phyloP scores from a whole-genome alignment of 2,888 invertebrate genomes.

The Gibbula magus region DNA sequence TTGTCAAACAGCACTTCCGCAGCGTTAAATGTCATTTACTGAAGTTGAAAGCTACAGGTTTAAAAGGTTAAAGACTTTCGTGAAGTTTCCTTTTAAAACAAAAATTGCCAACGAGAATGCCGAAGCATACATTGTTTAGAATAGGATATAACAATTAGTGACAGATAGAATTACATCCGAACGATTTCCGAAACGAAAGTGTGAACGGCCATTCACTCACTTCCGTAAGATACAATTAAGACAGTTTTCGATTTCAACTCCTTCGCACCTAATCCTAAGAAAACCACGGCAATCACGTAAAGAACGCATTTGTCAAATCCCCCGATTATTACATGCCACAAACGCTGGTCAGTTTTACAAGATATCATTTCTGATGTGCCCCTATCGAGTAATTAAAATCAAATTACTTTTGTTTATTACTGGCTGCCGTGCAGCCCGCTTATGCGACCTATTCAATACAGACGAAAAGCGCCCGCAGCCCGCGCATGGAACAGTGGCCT shows the following conservation, averaged over 20 bases:
- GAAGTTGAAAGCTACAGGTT: too few relatives aligned
- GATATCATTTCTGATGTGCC: constrained; percentile 9
- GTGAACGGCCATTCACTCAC: background rate
- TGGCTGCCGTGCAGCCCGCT: background rate
- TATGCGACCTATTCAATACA: background rate
- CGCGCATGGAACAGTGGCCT: background rate
- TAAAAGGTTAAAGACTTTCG: too few relatives aligned
- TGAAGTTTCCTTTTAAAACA: too few relatives aligned
- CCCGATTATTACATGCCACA: background rate
- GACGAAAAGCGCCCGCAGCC: background rate
- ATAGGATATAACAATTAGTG: too few relatives aligned
- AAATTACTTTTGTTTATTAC: constrained; percentile 15
- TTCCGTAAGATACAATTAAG: background rate
- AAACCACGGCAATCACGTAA: background rate
- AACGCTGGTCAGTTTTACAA: background rate
- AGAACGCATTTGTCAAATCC: background rate
- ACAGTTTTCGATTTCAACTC: constrained; percentile 4
- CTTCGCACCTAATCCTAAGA: background rate
- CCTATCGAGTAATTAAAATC: constrained; percentile 12
- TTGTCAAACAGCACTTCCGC: too few relatives aligned
- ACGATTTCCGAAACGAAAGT: constrained; percentile 1
- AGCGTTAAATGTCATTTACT: too few relatives aligned
- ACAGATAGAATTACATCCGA: background rate
- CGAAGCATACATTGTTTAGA: too few relatives aligned
- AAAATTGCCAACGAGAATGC: too few relatives aligned